A percentile compares a stretch with the other conserved stretches of the same genome.
phyloP scores from a whole-genome alignment of 2,888 invertebrate genomes.

The Ligdia adustata region DNA sequence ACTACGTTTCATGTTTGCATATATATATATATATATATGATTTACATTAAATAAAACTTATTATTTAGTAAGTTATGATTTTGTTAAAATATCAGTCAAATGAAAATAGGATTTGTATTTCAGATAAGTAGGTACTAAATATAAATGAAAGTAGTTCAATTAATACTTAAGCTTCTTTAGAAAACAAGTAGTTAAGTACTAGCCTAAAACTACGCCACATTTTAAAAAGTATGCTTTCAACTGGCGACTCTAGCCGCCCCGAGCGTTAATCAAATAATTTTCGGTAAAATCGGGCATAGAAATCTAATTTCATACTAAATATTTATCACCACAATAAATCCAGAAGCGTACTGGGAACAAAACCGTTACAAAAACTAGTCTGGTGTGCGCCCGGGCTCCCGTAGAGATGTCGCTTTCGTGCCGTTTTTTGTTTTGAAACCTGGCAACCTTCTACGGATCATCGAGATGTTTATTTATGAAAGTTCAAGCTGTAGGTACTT shows the following conservation, averaged over 20 bases:
- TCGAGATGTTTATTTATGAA: constrained; percentile 68
- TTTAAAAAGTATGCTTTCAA: too few species aligned
- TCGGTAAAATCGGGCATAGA: constrained; percentile 20
- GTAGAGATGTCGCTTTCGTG: constrained; percentile 53
- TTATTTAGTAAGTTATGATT: too few species aligned
- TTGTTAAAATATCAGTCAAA: too few species aligned
- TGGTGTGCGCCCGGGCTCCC: constrained; percentile 46
- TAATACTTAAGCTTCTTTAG: too few species aligned
- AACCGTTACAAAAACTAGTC: constrained; percentile 48
- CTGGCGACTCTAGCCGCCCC: constrained; percentile 5
- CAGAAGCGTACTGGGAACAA: constrained; percentile 36
- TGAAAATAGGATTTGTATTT: too few species aligned
- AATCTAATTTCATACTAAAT: constrained; percentile 29
- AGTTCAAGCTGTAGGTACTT: constrained; percentile 42
- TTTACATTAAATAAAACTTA: too few species aligned
- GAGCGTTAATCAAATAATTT: constrained; percentile 11
- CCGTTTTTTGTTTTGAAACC: constrained; percentile 47
- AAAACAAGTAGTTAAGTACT: too few species aligned
- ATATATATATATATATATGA: too few species aligned
- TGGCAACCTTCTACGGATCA: constrained; percentile 54
- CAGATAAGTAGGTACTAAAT: too few species aligned
- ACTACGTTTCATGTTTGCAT: too few species aligned
- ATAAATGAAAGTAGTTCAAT: too few species aligned
- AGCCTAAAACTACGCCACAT: too few species aligned
- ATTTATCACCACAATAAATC: constrained; percentile 23